Conservation (phyloP, 2,888 invertebrate species). For the Chelonus formosanus region DNA sequence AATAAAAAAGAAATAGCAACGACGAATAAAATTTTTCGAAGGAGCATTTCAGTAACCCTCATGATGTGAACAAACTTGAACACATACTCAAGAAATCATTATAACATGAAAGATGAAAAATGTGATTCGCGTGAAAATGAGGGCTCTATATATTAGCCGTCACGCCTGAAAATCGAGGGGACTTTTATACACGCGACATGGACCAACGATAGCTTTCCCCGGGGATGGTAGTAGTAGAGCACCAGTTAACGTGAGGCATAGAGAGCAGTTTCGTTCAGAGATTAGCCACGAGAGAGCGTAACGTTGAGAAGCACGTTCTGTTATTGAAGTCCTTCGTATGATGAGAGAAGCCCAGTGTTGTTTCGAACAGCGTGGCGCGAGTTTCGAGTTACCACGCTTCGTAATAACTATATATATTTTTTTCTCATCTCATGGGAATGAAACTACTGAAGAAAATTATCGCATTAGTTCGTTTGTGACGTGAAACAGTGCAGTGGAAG, state of each 20-base stretch:
- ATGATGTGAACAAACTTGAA: no score
- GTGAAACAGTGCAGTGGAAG: constrained; percentile 20
- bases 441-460: constrained; percentile 4
- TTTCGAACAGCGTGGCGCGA: constrained; percentile 50
- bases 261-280: constrained; percentile 19
- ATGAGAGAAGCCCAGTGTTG: constrained; percentile 43
- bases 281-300: constrained; percentile 41
- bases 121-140: constrained; percentile 7
- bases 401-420: not conserved
- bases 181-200: not conserved
- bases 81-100: no score
- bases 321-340: constrained; percentile 38
- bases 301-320: constrained; percentile 28
- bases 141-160: not conserved
- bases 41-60: no score
- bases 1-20: no score
- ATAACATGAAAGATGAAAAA: not conserved
- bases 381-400: constrained; percentile 38
- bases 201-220: constrained; percentile 9
- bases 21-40: no score
- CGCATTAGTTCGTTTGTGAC: constrained; percentile 13
- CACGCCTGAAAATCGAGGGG: constrained; percentile 13
- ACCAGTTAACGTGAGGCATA: not conserved
- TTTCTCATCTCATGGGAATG: not conserved
- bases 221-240: not conserved